Percentiles rank a stretch among this genome's conserved stretches.
Evolutionary conservation across 2,797 vertebrate genomes (phyloP).

Genomic region (Enteromius unitaeniatus): DNA sequence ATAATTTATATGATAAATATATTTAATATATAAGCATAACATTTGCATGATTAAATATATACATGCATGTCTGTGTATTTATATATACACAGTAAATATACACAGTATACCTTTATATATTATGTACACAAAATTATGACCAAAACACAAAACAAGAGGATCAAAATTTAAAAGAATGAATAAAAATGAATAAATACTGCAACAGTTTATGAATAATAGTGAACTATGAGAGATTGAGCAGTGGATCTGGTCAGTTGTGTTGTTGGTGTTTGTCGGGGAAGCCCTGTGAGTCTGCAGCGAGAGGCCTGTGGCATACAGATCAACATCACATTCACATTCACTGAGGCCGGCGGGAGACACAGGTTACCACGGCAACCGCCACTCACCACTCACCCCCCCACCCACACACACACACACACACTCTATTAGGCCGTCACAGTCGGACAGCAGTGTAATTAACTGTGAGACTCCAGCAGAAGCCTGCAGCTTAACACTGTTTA

Average conservation of each 20-base stretch:
- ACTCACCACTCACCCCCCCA: too few relatives aligned
- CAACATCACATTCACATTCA: slow-evolving; percentile 45
- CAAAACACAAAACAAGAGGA: background rate
- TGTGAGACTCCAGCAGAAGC: background rate
- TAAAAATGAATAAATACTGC: background rate
- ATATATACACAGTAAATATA: too few relatives aligned
- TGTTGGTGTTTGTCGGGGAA: background rate
- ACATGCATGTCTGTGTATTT: too few relatives aligned
- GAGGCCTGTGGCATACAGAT: slow-evolving; percentile 62
- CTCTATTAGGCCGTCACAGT: background rate
- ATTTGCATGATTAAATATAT: too few relatives aligned
- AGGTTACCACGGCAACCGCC: slow-evolving; percentile 65
- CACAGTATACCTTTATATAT: too few relatives aligned
- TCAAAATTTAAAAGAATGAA: background rate
- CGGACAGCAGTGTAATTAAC: background rate
- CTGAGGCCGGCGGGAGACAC: slow-evolving; percentile 44
- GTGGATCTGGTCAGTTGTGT: too few relatives aligned
- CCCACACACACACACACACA: slow-evolving; percentile 36
- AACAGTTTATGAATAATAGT: background rate
- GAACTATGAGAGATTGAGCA: background rate
- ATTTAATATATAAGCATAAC: too few relatives aligned
- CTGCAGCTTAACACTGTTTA: background rate
- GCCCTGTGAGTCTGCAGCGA: slow-evolving; percentile 57
- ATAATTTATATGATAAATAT: too few relatives aligned
- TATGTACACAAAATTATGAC: background rate